Evolutionary conservation across 1,140 invertebrate genomes (phyloP).

Genomic region (Drepana arcuata): DNA sequence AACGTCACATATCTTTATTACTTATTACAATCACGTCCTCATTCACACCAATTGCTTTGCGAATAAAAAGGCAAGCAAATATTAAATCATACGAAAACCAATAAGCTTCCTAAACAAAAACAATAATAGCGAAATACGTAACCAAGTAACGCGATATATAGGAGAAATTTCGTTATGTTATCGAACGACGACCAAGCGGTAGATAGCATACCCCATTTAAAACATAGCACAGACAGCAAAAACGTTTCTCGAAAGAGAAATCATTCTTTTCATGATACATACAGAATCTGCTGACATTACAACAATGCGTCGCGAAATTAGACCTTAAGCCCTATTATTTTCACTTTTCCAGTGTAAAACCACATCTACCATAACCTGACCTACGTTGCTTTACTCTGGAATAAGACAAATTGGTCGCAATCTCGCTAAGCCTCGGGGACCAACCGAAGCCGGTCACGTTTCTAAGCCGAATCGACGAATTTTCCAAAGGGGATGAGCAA

Average conservation of each 20-base stretch:
- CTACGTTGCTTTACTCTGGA: constrained; percentile 15
- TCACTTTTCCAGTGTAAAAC: constrained; percentile 45
- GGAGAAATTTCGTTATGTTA: too few relatives aligned
- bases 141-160: too few relatives aligned
- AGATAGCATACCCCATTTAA: too few relatives aligned
- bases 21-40: too few relatives aligned
- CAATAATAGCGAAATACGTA: too few relatives aligned
- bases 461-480: constrained; percentile 31
- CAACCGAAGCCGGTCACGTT: constrained; percentile 22
- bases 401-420: not conserved
- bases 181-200: too few relatives aligned
- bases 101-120: too few relatives aligned
- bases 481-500: constrained; percentile 32
- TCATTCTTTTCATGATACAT: constrained; percentile 19
- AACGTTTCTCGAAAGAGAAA: constrained; percentile 23
- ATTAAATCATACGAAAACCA: too few relatives aligned
- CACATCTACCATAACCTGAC: constrained; percentile 16
- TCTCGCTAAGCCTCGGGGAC: constrained; percentile 6
- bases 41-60: too few relatives aligned
- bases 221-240: too few relatives aligned
- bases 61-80: too few relatives aligned
- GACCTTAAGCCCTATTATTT: constrained; percentile 44
- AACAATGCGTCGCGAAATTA: constrained; percentile 36
- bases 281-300: constrained; percentile 33
- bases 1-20: too few relatives aligned